Conservation (phyloP, 1,140 invertebrate species). For the Penaeus indicus region DNA sequence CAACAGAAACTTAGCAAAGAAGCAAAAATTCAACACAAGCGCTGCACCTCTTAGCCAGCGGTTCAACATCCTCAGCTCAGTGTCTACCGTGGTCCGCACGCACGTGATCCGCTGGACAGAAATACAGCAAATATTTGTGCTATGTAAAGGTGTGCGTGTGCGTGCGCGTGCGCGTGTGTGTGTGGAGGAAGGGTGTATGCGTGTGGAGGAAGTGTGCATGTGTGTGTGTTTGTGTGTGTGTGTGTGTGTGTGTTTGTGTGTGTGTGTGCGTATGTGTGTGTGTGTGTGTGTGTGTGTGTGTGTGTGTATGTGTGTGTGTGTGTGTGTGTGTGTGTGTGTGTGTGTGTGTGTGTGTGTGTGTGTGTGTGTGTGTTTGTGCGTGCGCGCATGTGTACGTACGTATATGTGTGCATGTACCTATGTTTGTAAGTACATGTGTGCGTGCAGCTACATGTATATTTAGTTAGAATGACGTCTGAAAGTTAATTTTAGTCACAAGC, state of each 20-base stretch:
- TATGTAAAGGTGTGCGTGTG: not conserved
- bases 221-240: not conserved
- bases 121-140: too few relatives aligned
- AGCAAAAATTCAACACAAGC: too few relatives aligned
- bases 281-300: not conserved
- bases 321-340: not conserved
- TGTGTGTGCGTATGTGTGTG: not conserved
- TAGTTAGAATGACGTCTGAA: not conserved
- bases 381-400: not conserved
- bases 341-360: not conserved
- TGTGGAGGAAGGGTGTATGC: too few relatives aligned
- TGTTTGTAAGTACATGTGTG: not conserved
- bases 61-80: too few relatives aligned
- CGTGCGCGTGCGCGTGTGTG: not conserved
- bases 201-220: not conserved
- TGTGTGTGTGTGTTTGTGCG: not conserved
- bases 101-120: not conserved
- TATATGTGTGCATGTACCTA: not conserved
- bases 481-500: not conserved
- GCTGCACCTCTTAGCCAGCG: too few relatives aligned
- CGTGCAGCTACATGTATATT: not conserved
- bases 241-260: not conserved
- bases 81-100: not conserved
- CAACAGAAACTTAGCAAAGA: too few relatives aligned
- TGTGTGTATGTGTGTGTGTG: not conserved